phyloP scores from a whole-genome alignment of 1,140 invertebrate species.

The Bombus cullumanus region DNA sequence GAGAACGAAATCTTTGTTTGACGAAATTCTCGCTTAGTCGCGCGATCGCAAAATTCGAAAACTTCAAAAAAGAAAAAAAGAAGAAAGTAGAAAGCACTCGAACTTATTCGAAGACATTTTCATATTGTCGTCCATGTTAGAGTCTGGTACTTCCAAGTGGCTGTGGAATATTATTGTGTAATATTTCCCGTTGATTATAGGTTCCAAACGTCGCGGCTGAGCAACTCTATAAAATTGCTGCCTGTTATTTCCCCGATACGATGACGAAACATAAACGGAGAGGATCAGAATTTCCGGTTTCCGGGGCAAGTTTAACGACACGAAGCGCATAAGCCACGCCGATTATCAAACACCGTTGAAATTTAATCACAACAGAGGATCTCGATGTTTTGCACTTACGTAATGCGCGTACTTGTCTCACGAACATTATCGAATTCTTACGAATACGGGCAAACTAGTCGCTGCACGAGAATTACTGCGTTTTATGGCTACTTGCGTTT shows the following conservation, averaged over 20 bases:
- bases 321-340: not conserved
- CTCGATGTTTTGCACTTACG: not conserved
- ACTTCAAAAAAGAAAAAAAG: not conserved
- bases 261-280: not conserved
- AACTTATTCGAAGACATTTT: not conserved
- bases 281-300: slow-evolving; percentile 36
- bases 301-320: slow-evolving; percentile 16
- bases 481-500: not conserved
- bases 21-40: not conserved
- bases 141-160: too few relatives aligned
- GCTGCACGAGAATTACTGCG: too few relatives aligned
- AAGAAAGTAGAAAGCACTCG: not conserved
- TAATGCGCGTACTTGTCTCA: not conserved
- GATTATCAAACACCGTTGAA: slow-evolving; percentile 20
- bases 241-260: slow-evolving; percentile 25
- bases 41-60: not conserved
- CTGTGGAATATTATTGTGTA: not conserved
- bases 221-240: slow-evolving; percentile 20
- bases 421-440: not conserved
- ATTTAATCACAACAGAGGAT: slow-evolving; percentile 7
- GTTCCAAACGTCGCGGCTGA: slow-evolving; percentile 20
- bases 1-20: not conserved
- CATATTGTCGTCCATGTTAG: not conserved
- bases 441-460: not conserved
- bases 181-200: slow-evolving; percentile 19